Evolutionary conservation across 2,888 invertebrate genomes (phyloP).

Genomic region (Adineta ricciae): DNA sequence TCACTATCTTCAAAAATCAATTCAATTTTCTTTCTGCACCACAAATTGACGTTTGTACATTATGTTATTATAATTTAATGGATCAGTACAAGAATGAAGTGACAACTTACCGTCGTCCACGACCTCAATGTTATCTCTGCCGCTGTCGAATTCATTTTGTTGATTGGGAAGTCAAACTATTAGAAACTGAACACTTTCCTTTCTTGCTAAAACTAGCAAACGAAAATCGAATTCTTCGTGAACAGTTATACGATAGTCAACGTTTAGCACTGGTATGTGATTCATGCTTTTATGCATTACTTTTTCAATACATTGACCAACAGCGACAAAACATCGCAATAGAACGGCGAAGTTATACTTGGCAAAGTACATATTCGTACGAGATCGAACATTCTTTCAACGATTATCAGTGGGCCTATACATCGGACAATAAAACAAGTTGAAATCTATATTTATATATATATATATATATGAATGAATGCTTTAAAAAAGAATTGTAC

Average conservation of each 20-base stretch:
- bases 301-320: slow-evolving; percentile 5
- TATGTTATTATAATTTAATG: slow-evolving; percentile 1
- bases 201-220: not conserved
- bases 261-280: slow-evolving; percentile 6
- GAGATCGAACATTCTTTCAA: not conserved
- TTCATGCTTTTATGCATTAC: not conserved
- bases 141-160: not conserved
- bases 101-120: not conserved
- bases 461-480: not conserved
- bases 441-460: not conserved
- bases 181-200: not conserved
- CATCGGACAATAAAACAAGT: not conserved
- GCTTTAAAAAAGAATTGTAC: not conserved
- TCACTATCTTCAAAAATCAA: not conserved
- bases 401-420: not conserved
- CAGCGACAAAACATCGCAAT: not conserved
- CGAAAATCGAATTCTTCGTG: not conserved
- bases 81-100: not conserved
- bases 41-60: not conserved
- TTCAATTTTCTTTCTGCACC: not conserved
- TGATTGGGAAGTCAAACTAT: not conserved
- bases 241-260: not conserved
- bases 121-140: slow-evolving; percentile 4
- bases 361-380: not conserved
- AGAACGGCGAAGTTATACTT: not conserved